phyloP scores from a whole-genome alignment of 2,888 invertebrate genomes.

The Venusia cambrica region DNA sequence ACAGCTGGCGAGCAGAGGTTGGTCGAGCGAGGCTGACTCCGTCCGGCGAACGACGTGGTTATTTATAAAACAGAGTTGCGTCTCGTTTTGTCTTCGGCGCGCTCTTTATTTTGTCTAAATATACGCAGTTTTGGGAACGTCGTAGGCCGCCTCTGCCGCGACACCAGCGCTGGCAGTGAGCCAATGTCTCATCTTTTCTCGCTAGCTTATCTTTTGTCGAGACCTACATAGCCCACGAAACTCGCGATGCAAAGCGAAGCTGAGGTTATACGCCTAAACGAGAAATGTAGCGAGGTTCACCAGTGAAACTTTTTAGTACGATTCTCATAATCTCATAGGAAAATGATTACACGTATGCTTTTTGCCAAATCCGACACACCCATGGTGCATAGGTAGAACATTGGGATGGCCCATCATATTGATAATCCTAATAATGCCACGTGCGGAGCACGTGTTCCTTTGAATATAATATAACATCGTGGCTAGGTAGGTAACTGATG shows the following conservation, averaged over 20 bases:
- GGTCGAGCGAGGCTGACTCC: conserved; percentile 65
- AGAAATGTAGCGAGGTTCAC: conserved; percentile 1
- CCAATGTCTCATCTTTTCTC: conserved; percentile 68
- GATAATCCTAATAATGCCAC: too few species aligned
- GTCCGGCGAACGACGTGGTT: conserved; percentile 77
- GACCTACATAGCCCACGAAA: conserved; percentile 34
- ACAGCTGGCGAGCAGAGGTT: conserved; percentile 77
- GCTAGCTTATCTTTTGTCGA: conserved; percentile 60
- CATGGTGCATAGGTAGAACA: too few species aligned
- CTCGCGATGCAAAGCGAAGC: conserved; percentile 13
- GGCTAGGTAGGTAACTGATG: conserved; percentile 44
- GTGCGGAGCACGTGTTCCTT: conserved; percentile 52
- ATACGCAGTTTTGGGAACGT: conserved; percentile 81
- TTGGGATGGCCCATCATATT: too few species aligned
- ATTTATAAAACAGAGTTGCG: conserved; percentile 80
- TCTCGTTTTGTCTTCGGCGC: conserved; percentile 80
- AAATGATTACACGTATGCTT: conserved; percentile 5
- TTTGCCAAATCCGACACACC: too few species aligned
- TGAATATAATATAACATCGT: too few species aligned
- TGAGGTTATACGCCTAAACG: conserved; percentile 6
- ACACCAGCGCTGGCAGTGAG: conserved; percentile 65
- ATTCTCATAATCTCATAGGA: too few species aligned
- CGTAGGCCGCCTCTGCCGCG: conserved; percentile 70
- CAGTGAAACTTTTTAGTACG: conserved; percentile 1
- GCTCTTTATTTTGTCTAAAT: conserved; percentile 82